phyloP scores from a whole-genome alignment of 2,113 vertebrate species.

The Onychorhynchus coronatus region DNA sequence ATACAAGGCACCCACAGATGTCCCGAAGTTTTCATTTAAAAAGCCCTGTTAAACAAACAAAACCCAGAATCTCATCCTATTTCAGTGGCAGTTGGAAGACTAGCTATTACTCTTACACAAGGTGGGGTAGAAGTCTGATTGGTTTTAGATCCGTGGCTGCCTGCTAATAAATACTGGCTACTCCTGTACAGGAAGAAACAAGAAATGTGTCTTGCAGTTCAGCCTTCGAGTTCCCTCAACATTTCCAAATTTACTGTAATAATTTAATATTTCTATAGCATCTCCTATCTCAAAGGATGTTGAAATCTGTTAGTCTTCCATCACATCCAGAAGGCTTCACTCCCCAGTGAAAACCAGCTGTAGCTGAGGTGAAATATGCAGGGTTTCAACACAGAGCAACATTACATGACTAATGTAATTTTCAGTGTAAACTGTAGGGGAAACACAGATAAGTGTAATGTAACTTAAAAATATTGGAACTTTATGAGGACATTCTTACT shows the following conservation, averaged over 20 bases:
- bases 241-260: background rate
- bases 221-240: background rate
- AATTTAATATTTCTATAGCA: background rate
- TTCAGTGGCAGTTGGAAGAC: background rate
- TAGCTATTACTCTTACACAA: background rate
- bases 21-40: slow-evolving; percentile 46
- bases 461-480: background rate
- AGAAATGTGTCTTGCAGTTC: background rate
- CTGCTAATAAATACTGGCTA: background rate
- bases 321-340: background rate
- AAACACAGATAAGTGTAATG: background rate
- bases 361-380: background rate
- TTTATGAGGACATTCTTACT: background rate
- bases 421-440: background rate
- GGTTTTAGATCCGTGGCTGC: background rate
- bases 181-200: background rate
- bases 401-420: background rate
- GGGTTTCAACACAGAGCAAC: background rate
- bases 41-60: slow-evolving; percentile 57
- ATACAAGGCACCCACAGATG: slow-evolving; percentile 54
- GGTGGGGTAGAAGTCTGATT: background rate
- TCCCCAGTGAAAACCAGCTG: background rate
- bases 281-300: background rate
- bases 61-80: background rate
- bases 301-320: background rate